These are phyloP conservation scores for Chalcosyrphus nemorum DNA, from an alignment of 2,888 invertebrate species.

Conservation along the genomic window DNA sequence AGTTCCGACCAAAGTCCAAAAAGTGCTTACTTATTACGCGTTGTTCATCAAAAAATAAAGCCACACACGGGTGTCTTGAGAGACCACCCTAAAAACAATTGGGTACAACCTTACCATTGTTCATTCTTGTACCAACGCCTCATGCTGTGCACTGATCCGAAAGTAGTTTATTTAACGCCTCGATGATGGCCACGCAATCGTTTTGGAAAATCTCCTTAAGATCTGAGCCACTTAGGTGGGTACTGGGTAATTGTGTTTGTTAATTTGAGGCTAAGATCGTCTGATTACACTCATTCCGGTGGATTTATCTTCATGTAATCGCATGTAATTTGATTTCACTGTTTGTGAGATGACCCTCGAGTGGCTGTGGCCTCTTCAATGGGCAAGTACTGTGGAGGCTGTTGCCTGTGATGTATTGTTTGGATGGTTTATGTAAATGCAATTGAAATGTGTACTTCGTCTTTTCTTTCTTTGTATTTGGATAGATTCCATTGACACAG, in stretches of 20 bases:
- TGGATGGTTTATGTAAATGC: conserved; percentile 13
- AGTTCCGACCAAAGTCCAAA: background rate
- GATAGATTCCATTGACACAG: background rate
- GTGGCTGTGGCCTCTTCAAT: conserved; percentile 5
- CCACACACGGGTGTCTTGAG: no score
- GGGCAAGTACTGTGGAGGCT: background rate
- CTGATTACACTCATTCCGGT: conserved; percentile 16
- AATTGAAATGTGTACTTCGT: conserved; percentile 1
- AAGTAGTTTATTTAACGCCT: conserved; percentile 46
- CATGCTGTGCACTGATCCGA: background rate
- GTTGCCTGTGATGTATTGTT: background rate
- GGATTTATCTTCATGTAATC: conserved; percentile 28
- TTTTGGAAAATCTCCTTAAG: conserved; percentile 18
- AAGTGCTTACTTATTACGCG: background rate
- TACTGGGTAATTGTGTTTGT: conserved; percentile 40
- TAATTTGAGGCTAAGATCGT: conserved; percentile 40
- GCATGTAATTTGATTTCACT: conserved; percentile 25
- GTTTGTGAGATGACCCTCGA: conserved; percentile 19
- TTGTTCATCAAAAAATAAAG: background rate
- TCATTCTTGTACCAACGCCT: background rate
- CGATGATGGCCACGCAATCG: conserved; percentile 32
- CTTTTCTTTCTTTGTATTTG: no score
- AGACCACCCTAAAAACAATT: background rate
- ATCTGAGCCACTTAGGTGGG: conserved; percentile 39
- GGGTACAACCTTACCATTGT: background rate